A percentile compares a stretch with the other conserved stretches of the same genome.
phyloP scores from a whole-genome alignment of 1,140 invertebrate genomes.

The Bactericera cockerelli region DNA sequence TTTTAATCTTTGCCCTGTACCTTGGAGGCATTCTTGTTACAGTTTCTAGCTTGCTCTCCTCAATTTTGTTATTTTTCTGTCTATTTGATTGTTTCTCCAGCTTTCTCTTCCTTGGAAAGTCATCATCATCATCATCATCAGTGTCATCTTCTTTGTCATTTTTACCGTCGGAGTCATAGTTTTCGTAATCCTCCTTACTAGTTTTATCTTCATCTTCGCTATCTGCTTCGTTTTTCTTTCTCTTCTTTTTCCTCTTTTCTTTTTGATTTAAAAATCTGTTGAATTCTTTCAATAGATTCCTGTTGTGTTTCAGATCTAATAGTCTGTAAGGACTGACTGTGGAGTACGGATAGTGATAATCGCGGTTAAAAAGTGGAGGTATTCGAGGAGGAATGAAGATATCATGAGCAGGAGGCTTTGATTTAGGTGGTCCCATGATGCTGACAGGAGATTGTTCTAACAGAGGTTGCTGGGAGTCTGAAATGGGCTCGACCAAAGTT shows the following conservation, averaged over 20 bases:
- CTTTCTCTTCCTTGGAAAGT: background rate
- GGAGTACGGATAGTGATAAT: background rate
- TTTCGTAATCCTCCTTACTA: background rate
- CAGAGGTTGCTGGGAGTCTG: background rate
- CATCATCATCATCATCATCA: background rate
- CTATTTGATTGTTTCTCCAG: background rate
- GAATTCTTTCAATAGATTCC: background rate
- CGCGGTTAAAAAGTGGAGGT: background rate
- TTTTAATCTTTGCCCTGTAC: background rate
- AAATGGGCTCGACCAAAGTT: background rate
- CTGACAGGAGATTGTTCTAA: background rate
- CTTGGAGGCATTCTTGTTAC: background rate
- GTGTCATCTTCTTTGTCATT: background rate
- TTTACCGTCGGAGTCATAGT: background rate
- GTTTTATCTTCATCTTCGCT: background rate
- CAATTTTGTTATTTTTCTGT: slow-evolving; percentile 6
- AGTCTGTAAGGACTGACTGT: background rate
- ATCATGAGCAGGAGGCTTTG: background rate
- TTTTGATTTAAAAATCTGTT: slow-evolving; percentile 1
- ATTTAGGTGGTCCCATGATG: background rate
- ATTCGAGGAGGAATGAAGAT: background rate
- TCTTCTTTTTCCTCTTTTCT: background rate
- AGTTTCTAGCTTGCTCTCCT: background rate
- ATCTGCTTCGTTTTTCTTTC: background rate
- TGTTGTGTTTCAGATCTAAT: background rate